These are phyloP conservation scores for Nixonia krombeini DNA, from an alignment of 1,140 invertebrate genomes.

Conservation along the genomic window DNA sequence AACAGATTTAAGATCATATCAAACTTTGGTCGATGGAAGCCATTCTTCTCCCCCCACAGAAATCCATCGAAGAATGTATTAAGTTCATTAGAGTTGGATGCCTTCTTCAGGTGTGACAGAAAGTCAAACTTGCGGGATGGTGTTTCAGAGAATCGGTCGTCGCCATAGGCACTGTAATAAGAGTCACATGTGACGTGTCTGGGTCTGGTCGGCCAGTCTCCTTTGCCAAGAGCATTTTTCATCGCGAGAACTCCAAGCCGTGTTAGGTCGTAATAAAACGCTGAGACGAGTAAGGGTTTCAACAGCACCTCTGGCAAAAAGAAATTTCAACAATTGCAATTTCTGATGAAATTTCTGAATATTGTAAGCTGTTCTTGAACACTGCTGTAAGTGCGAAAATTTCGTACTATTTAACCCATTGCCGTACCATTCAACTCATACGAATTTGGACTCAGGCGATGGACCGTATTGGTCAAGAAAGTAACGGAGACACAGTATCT, in stretches of 20 bases:
- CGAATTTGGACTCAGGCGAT: too few relatives aligned
- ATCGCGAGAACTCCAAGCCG: constrained; percentile 81
- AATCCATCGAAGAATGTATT: constrained; percentile 47
- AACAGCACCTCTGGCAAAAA: constrained; percentile 53
- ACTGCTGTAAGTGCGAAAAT: too few relatives aligned
- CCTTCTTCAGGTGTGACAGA: constrained; percentile 71
- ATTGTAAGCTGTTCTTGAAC: too few relatives aligned
- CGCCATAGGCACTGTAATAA: constrained; percentile 75
- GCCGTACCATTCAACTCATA: too few relatives aligned
- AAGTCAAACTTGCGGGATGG: constrained; percentile 77
- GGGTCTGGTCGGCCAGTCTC: constrained; percentile 79
- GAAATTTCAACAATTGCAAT: constrained; percentile 14
- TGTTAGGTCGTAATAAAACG: constrained; percentile 90
- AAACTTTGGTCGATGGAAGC: constrained; percentile 54
- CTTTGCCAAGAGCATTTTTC: constrained; percentile 77
- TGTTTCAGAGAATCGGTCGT: constrained; percentile 67
- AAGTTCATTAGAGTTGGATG: constrained; percentile 35
- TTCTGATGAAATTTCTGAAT: too few relatives aligned
- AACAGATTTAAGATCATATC: constrained; percentile 52
- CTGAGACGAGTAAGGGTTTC: constrained; percentile 72
- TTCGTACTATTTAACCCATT: too few relatives aligned
- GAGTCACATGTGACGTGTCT: constrained; percentile 81
- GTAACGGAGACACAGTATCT: too few relatives aligned
- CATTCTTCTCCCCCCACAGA: constrained; percentile 60
- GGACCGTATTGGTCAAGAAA: too few relatives aligned